A percentile compares a stretch with the other conserved stretches of the same genome.
phyloP scores from a whole-genome alignment of 2,797 vertebrate species.

The Acanthornis magna region DNA sequence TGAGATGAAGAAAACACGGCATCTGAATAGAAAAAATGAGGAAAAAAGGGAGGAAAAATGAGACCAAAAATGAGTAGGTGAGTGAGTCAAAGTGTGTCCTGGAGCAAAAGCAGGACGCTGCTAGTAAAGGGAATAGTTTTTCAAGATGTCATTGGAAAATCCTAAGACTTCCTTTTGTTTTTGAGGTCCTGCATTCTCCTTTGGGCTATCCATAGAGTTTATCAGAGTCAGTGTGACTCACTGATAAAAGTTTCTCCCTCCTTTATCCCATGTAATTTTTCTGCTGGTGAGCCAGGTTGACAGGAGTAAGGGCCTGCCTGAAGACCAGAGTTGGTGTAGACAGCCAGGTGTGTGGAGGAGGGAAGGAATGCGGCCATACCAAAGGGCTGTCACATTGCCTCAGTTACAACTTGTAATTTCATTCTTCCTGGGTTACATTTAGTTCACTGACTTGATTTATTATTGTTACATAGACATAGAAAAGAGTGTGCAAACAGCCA shows the following conservation, averaged over 20 bases:
- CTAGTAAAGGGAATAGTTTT: background rate
- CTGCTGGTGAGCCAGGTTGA: background rate
- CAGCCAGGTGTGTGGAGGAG: background rate
- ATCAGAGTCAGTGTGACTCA: background rate
- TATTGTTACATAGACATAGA: background rate
- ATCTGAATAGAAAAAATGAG: background rate
- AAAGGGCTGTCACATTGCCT: background rate
- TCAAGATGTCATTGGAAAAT: background rate
- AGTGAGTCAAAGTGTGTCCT: background rate
- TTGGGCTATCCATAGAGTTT: background rate
- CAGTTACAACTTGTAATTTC: background rate
- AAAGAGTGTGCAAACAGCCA: background rate
- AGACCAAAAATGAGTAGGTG: background rate
- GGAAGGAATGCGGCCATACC: background rate
- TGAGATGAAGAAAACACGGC: background rate
- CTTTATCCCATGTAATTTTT: background rate
- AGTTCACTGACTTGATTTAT: background rate
- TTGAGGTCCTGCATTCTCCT: background rate
- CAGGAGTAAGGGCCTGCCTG: background rate
- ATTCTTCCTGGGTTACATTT: background rate
- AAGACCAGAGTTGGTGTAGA: background rate
- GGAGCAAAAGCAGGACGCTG: background rate
- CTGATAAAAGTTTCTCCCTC: background rate
- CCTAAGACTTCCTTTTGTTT: background rate
- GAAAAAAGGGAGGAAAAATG: background rate